Conservation (phyloP, 2,113 vertebrate species). For the Brachyhypopomus occidentalis region DNA sequence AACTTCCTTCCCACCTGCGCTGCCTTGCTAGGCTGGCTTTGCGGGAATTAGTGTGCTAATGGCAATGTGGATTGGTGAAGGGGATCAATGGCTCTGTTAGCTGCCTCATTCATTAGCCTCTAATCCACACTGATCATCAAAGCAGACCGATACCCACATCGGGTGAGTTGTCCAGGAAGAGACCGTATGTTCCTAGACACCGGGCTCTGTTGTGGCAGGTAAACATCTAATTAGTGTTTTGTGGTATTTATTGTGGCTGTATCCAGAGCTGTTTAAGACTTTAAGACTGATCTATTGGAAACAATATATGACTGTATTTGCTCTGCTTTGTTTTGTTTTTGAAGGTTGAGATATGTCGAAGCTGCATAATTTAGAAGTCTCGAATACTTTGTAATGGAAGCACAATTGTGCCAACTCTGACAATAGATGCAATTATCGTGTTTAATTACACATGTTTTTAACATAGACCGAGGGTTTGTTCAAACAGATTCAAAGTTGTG, state of each 20-base stretch:
- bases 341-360: too few relatives aligned
- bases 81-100: constrained; percentile 50
- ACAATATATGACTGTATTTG: too few relatives aligned
- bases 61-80: constrained; percentile 45
- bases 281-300: too few relatives aligned
- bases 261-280: too few relatives aligned
- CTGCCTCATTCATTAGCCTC: constrained; percentile 68
- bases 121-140: constrained; percentile 57
- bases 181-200: neutral
- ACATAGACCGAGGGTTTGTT: neutral
- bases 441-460: neutral
- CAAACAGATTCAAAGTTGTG: neutral
- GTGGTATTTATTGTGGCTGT: too few relatives aligned
- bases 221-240: neutral
- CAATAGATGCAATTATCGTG: neutral
- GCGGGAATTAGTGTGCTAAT: constrained; percentile 69
- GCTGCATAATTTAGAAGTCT: neutral
- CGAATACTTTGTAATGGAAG: neutral
- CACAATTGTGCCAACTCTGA: neutral
- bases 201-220: neutral
- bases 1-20: neutral
- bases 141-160: constrained; percentile 34
- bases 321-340: too few relatives aligned
- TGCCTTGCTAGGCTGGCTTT: constrained; percentile 16
- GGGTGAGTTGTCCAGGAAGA: neutral